Conservation (phyloP, 2,888 invertebrate species). For the Linyphia triangularis region DNA sequence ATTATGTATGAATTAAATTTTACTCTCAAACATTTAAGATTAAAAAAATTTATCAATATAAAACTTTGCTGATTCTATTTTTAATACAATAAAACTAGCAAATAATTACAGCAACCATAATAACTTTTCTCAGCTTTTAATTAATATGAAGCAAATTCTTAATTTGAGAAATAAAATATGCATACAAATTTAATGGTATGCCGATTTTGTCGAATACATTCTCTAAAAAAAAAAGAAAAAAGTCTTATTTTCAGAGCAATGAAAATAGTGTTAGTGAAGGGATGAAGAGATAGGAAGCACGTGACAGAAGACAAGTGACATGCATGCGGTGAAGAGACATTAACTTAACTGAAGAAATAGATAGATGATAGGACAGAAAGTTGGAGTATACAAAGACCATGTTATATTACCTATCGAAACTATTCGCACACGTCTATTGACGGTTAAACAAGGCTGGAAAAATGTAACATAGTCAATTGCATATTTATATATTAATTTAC, state of each 20-base stretch:
- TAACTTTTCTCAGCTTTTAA: too few relatives aligned
- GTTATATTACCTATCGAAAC: conserved; percentile 67
- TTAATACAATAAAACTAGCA: too few relatives aligned
- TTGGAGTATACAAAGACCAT: conserved; percentile 43
- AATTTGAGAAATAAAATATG: too few relatives aligned
- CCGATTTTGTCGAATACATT: too few relatives aligned
- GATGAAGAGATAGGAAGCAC: conserved; percentile 31
- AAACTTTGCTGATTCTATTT: too few relatives aligned
- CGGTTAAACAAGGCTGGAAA: conserved; percentile 65
- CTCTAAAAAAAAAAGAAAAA: background rate
- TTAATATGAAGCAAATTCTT: too few relatives aligned
- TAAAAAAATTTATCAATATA: too few relatives aligned
- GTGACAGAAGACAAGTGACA: conserved; percentile 40
- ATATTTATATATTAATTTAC: conserved; percentile 21
- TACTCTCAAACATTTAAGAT: too few relatives aligned
- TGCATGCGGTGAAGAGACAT: conserved; percentile 42
- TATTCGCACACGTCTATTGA: conserved; percentile 62
- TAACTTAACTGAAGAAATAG: conserved; percentile 14
- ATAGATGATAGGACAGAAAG: conserved; percentile 31
- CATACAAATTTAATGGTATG: too few relatives aligned
- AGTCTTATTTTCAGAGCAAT: conserved; percentile 48
- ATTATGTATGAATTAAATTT: too few relatives aligned
- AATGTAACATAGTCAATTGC: conserved; percentile 61
- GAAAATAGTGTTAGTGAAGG: conserved; percentile 22
- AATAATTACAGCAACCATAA: too few relatives aligned